phyloP scores from a whole-genome alignment of 2,113 vertebrate genomes.

The Vanacampus margaritifer region DNA sequence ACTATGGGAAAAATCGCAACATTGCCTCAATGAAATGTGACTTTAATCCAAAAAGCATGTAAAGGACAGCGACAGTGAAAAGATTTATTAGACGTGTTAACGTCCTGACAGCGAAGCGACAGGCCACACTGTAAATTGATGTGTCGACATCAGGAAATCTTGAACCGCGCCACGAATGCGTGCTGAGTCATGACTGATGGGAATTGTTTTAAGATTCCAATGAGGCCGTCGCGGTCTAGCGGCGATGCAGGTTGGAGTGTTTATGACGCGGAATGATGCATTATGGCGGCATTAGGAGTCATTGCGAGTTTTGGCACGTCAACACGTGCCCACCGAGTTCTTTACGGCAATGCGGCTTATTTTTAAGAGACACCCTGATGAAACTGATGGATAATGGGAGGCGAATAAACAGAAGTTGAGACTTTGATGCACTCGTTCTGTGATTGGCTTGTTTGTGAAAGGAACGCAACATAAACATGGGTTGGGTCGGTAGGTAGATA shows the following conservation, averaged over 20 bases:
- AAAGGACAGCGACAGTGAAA: conserved; percentile 34
- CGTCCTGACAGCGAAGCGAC: conserved; percentile 52
- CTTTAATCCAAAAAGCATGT: conserved; percentile 18
- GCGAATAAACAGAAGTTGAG: conserved; percentile 13
- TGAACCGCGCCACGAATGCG: conserved; percentile 51
- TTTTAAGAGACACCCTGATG: conserved; percentile 28
- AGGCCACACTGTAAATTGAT: conserved; percentile 57
- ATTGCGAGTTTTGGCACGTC: conserved; percentile 28
- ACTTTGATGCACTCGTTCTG: conserved; percentile 18
- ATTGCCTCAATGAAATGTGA: conserved; percentile 39
- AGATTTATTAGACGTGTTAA: conserved; percentile 55
- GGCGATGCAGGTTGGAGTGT: conserved; percentile 53
- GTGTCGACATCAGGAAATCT: conserved; percentile 54
- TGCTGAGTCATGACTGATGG: conserved; percentile 65
- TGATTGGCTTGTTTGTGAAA: neutral
- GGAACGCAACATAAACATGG: neutral
- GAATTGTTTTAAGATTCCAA: conserved; percentile 70
- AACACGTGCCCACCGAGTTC: conserved; percentile 30
- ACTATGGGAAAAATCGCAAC: neutral
- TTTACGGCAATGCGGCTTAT: conserved; percentile 32
- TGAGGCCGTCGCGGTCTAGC: conserved; percentile 60
- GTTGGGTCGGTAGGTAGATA: no score
- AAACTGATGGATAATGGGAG: conserved; percentile 26
- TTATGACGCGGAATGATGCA: conserved; percentile 57
- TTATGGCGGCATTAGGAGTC: conserved; percentile 32